Conservation (phyloP, 2,888 invertebrate species). For the Drosophila ochracea region DNA sequence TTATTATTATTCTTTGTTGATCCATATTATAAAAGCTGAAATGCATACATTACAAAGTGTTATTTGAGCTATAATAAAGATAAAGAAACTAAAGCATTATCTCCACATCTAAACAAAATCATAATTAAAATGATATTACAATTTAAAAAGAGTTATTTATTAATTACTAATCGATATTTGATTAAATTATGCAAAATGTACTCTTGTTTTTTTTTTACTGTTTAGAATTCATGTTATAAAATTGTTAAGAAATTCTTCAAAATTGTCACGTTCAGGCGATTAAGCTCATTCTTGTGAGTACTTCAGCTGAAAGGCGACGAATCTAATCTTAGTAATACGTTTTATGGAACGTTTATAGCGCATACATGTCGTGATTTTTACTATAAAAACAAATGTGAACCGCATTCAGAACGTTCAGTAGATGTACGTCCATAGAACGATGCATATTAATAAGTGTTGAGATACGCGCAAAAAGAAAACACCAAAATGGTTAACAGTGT, state of each 20-base stretch:
- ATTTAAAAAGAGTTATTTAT: neutral
- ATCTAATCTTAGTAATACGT: slow-evolving; percentile 56
- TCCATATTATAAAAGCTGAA: neutral
- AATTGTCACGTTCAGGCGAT: slow-evolving; percentile 19
- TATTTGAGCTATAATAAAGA: neutral
- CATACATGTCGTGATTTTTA: slow-evolving; percentile 32
- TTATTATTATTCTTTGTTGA: neutral
- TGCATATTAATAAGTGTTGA: slow-evolving; percentile 12
- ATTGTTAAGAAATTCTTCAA: slow-evolving; percentile 17
- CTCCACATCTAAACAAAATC: neutral
- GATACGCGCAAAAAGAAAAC: neutral
- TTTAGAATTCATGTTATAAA: neutral
- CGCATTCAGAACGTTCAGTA: slow-evolving; percentile 47
- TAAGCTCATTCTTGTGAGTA: slow-evolving; percentile 12
- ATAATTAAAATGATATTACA: neutral
- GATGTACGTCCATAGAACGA: slow-evolving; percentile 17
- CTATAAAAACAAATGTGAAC: slow-evolving; percentile 55
- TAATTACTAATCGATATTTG: neutral
- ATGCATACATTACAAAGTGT: neutral
- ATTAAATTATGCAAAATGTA: neutral
- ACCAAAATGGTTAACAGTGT: slow-evolving; percentile 51
- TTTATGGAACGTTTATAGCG: slow-evolving; percentile 43
- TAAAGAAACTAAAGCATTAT: neutral
- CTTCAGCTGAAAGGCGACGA: slow-evolving; percentile 27
- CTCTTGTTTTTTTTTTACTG: neutral